Base-by-base conservation (phyloP, 2,888 invertebrate species). In the Caenorhabditis sp. region DNA sequence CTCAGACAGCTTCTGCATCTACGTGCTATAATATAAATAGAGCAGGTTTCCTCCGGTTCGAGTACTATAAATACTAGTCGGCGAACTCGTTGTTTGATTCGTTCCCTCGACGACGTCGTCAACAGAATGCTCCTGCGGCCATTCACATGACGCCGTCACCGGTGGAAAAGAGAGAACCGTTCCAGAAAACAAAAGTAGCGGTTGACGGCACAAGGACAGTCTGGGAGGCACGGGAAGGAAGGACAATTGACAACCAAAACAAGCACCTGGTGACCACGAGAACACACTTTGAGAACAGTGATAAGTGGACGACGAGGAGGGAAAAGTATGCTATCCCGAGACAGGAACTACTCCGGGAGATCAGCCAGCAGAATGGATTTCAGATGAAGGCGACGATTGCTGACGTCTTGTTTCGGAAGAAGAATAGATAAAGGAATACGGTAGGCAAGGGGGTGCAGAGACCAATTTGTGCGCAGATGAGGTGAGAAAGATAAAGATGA, bases 131-230 rank as follows among this genome's bases (percentile, higher is more conserved):
- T 71, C 70, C 51, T 60, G 40, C 40, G 61, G 55, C 55, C 70
- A 71, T 71, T 71, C 71, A 71, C 71, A 71, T 71, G 71, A 71
- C 62, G 60, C 37, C 20, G 32, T n/a, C n/a, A n/a, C n/a, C n/a
- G n/a, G n/a, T 32, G 32, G 32, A 4, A 32, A 13, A 50, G 15
- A 3, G 24, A 32, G 40, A 26, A 61, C 53, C 55, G 72, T 72
- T 58, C 72, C 64, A 56, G 64, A 72, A 72, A 72, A 64, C 56
- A 72, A 50, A 32, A 58, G 51, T 11, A 15, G 13, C 22, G 60
- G 18, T 47, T 47, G 47, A 47, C 47, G n/a, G 47, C 22, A 15
- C 13, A n/a, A 71, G 62, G 62, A 71, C 71, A 71, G 55, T 71
- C 71, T 62, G 55, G n/a, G n/a, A n/a, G n/a, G 71, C 58, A 50